A percentile compares a stretch with the other conserved stretches of the same genome.
These are phyloP conservation scores for Blennius ocellaris DNA, from an alignment of 2,113 vertebrate genomes.

Conservation along the genomic window DNA sequence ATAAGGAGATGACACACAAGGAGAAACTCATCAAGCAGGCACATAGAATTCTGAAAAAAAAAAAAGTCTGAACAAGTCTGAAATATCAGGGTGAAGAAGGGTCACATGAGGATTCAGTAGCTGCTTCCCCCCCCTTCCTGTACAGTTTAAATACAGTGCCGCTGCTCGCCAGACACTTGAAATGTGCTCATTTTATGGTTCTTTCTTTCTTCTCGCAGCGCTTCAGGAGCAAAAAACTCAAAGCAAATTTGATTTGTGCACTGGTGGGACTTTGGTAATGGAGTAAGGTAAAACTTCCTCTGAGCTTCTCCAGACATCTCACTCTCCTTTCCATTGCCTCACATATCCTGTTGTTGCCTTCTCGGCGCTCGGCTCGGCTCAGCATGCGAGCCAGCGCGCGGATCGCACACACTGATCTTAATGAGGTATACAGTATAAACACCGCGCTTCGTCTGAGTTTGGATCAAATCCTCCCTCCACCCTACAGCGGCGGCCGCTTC, in stretches of 20 bases:
- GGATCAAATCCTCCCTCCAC: conserved; percentile 22
- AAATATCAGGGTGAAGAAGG: too few species aligned
- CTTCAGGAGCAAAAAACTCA: too few species aligned
- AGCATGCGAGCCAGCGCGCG: not conserved
- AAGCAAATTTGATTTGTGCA: conserved; percentile 24
- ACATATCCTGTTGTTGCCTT: not conserved
- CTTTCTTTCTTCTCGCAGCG: too few species aligned
- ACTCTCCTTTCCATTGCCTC: conserved; percentile 10
- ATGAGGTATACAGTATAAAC: conserved; percentile 57
- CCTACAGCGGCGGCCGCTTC: conserved; percentile 11
- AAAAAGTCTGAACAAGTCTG: too few species aligned
- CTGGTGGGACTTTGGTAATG: conserved; percentile 21
- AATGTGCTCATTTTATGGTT: conserved; percentile 3
- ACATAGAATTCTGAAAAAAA: too few species aligned
- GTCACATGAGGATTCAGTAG: too few species aligned
- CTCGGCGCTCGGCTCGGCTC: not conserved
- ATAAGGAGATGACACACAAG: too few species aligned
- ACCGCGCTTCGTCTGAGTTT: conserved; percentile 24
- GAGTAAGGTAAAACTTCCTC: conserved; percentile 16
- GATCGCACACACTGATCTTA: conserved; percentile 51
- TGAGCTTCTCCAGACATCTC: conserved; percentile 6
- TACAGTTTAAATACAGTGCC: too few species aligned
- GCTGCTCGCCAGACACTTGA: not conserved
- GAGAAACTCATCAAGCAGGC: too few species aligned
- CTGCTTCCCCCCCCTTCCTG: too few species aligned